Conservation (phyloP, 2,113 vertebrate species). For the Anhinga anhinga region DNA sequence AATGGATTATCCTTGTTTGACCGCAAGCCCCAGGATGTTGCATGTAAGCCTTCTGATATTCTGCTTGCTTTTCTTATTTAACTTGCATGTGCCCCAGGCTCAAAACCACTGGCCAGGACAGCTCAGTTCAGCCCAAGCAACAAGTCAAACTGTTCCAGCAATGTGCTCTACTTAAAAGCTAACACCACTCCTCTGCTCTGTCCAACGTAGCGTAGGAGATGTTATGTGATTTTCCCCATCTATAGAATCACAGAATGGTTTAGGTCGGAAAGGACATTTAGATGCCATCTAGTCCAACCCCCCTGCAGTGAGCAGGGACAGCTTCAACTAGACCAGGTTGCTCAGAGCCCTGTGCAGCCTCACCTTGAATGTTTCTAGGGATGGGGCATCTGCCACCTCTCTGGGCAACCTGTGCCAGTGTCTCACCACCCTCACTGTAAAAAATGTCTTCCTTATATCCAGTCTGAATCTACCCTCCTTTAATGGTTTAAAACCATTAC, state of each 20-base stretch:
- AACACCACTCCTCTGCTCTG: background rate
- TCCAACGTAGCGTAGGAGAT: accelerated
- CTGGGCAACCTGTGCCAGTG: background rate
- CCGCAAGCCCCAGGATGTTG: background rate
- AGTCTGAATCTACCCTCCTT: background rate
- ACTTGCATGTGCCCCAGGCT: background rate
- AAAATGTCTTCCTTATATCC: background rate
- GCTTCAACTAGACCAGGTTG: background rate
- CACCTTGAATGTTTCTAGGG: background rate
- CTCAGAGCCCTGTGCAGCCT: background rate
- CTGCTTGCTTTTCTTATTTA: background rate
- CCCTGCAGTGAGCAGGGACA: background rate
- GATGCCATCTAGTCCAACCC: background rate
- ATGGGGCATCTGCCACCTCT: background rate
- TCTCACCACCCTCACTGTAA: accelerated
- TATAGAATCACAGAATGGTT: background rate
- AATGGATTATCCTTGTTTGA: background rate
- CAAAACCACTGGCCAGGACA: background rate
- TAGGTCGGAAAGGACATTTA: background rate
- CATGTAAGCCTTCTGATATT: background rate
- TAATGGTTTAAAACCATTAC: background rate
- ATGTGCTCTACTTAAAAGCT: background rate
- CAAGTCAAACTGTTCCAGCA: background rate
- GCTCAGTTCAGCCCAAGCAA: background rate
- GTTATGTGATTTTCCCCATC: background rate